phyloP scores from a whole-genome alignment of 2,888 invertebrate genomes.

The Amaurobius ferox region DNA sequence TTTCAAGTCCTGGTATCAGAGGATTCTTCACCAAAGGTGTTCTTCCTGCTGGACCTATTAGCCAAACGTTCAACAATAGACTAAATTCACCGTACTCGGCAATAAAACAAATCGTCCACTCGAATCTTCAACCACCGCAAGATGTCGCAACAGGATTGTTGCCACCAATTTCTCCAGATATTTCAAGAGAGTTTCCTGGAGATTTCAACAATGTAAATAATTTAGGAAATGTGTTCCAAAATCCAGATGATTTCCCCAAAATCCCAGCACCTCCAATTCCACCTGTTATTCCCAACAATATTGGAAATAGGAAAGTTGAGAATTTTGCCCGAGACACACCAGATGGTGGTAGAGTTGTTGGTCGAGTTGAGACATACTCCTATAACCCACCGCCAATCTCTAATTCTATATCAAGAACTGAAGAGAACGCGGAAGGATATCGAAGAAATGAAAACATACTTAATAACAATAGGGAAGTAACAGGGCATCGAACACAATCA shows the following conservation, averaged over 20 bases:
- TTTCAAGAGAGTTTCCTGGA: slow-evolving; percentile 29
- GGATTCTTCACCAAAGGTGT: slow-evolving; percentile 64
- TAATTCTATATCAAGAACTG: slow-evolving; percentile 39
- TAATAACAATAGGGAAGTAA: slow-evolving; percentile 40
- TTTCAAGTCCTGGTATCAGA: slow-evolving; percentile 55
- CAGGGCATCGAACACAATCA: slow-evolving; percentile 59
- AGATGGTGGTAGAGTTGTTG: slow-evolving; percentile 55
- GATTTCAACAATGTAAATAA: slow-evolving; percentile 49
- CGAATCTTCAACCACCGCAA: slow-evolving; percentile 40
- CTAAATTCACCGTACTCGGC: slow-evolving; percentile 31
- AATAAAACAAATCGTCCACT: slow-evolving; percentile 39
- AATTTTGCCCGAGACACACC: slow-evolving; percentile 45
- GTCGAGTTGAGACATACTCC: slow-evolving; percentile 45
- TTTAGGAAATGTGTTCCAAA: slow-evolving; percentile 35
- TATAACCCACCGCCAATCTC: slow-evolving; percentile 42
- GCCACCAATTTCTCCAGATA: slow-evolving; percentile 59
- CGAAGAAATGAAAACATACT: slow-evolving; percentile 50
- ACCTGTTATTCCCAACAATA: slow-evolving; percentile 19
- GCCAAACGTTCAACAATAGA: slow-evolving; percentile 15
- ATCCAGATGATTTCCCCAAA: slow-evolving; percentile 55
- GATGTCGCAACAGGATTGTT: slow-evolving; percentile 43
- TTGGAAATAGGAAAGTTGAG: slow-evolving; percentile 32
- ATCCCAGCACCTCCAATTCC: slow-evolving; percentile 53
- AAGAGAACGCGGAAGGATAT: slow-evolving; percentile 56
- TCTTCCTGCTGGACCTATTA: slow-evolving; percentile 39